phyloP scores from a whole-genome alignment of 2,888 invertebrate species.

The Patella pellucida region DNA sequence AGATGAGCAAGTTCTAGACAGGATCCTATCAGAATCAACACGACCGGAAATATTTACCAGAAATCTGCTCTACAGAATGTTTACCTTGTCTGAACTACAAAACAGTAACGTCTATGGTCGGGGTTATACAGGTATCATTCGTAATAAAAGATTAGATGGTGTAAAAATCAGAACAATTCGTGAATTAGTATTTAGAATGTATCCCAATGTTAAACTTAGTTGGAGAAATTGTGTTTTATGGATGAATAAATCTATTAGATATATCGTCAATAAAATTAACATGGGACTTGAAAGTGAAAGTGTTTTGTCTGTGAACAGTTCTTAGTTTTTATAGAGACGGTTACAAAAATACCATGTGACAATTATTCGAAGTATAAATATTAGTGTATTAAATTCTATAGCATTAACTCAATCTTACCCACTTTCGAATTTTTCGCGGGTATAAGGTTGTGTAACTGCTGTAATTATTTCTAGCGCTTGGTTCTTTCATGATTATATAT shows the following conservation, averaged over 20 bases:
- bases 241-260: slow-evolving; percentile 1
- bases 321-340: too few species aligned
- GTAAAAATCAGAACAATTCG: neutral
- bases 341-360: too few species aligned
- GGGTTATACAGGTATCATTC: neutral
- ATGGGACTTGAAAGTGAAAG: too few species aligned
- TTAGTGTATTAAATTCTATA: too few species aligned
- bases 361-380: too few species aligned
- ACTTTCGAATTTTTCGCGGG: too few species aligned
- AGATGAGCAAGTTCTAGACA: too few species aligned
- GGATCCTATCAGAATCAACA: neutral
- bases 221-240: slow-evolving; percentile 9
- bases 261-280: neutral
- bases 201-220: neutral
- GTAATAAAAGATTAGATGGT: neutral
- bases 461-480: too few species aligned
- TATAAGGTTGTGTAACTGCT: too few species aligned
- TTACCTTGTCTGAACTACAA: neutral
- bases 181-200: neutral
- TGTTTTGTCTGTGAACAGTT: too few species aligned
- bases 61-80: neutral
- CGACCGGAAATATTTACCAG: neutral
- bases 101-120: neutral
- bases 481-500: too few species aligned
- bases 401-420: too few species aligned